phyloP scores from a whole-genome alignment of 2,797 vertebrate species.

The Leuciscus waleckii region DNA sequence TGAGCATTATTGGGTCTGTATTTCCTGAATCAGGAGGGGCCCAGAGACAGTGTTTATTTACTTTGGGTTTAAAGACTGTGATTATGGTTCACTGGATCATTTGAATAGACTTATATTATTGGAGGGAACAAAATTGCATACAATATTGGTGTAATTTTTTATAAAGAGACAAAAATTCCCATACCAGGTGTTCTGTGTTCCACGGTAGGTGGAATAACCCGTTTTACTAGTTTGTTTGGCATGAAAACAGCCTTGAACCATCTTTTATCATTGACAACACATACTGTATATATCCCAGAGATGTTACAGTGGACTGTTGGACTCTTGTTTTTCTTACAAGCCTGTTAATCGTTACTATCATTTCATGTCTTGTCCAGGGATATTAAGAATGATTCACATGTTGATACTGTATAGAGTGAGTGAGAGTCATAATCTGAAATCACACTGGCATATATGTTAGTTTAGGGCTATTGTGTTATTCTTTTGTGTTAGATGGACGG shows the following conservation, averaged over 20 bases:
- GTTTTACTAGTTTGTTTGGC: neutral
- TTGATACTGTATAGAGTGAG: neutral
- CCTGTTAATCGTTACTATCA: conserved; percentile 32
- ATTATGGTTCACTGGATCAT: neutral
- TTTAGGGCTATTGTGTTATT: neutral
- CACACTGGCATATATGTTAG: neutral
- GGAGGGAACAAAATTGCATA: neutral
- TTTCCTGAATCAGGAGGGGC: conserved; percentile 79
- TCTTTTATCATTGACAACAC: neutral
- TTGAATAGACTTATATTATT: conserved; percentile 9
- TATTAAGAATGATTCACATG: conserved; percentile 21
- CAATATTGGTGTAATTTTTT: conserved; percentile 4
- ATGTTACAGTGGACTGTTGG: neutral
- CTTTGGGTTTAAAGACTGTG: neutral
- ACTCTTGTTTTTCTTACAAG: conserved; percentile 21
- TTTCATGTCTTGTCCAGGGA: neutral
- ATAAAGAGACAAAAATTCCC: neutral
- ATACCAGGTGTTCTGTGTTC: neutral
- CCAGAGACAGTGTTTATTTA: conserved; percentile 24
- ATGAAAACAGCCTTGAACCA: neutral
- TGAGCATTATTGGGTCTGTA: conserved; percentile 30
- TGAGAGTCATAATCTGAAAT: conserved; percentile 2
- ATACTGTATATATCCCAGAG: neutral
- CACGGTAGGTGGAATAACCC: neutral
- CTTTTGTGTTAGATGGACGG: neutral